Percentiles rank a stretch among this genome's conserved stretches.
Evolutionary conservation across 2,888 invertebrate species (phyloP).

Genomic region (Ophioninae sp.): DNA sequence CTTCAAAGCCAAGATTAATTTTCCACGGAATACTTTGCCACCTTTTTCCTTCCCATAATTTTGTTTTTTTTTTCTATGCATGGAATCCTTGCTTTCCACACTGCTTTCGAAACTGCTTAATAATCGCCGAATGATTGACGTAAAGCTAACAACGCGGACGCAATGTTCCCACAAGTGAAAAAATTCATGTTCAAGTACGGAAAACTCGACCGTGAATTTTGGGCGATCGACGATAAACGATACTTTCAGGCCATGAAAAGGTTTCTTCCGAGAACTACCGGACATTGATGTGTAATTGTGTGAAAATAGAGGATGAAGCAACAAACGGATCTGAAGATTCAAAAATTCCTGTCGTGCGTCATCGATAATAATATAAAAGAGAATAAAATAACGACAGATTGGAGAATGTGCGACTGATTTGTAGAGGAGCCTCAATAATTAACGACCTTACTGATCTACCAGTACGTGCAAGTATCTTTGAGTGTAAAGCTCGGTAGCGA

Average conservation of each 20-base stretch:
- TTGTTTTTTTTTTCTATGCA: background rate
- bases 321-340: background rate
- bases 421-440: background rate
- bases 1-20: background rate
- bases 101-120: background rate
- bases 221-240: background rate
- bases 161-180: background rate
- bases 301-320: conserved; percentile 7
- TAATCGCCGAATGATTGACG: background rate
- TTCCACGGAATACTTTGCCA: background rate
- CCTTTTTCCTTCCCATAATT: background rate
- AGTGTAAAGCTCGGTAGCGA: conserved; percentile 82
- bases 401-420: conserved; percentile 1
- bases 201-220: too few species aligned
- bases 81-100: background rate
- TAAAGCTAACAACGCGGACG: background rate
- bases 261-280: background rate
- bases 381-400: conserved; percentile 6
- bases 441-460: conserved; percentile 68
- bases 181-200: background rate
- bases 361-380: background rate
- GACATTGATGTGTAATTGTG: background rate
- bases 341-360: conserved; percentile 27
- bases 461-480: conserved; percentile 77
- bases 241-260: background rate